Evolutionary conservation across 1,140 invertebrate genomes (phyloP), one percentile per base, ranked within the genome.

Genomic region (Drosophila simulans): DNA sequence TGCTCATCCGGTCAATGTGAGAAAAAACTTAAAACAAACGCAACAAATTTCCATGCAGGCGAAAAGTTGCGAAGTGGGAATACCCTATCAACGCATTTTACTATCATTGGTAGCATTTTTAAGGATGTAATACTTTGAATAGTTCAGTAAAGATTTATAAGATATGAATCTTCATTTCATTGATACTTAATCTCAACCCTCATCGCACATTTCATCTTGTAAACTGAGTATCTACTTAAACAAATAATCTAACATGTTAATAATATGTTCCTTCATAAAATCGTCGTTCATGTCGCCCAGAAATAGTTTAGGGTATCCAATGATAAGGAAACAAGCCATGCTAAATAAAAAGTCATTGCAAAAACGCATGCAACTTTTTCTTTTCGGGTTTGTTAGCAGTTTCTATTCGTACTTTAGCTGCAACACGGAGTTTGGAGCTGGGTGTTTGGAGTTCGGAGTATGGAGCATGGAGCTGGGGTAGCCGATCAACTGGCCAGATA

Each of bases 1-100:
- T 89, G 85, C 85, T 89, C 85, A 89, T 89, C 85, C 84, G 84
- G 84, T 89, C 84, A 90, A 89, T 90, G 84, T 89, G 84, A 88
- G 84, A 88, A 88, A 84, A 85, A 89, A 88, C 71, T 74, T 74
- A 74, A 74, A 74, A 74, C 70, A 74, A 74, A 70, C 66, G 66
- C 64, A 34, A 39, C 35, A 34, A 70, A 70, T 70, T 45, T 34
- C 22, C n/a, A 25, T 25, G 10, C 5, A 27, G 13, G 2, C 0
- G 27, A 22, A 40, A 27, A 4, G 10, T 17, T 35, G 35, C 66
- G 66, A 70, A 70, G 13, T 0, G 0, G n/a, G 10, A n/a, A 42
- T 70, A 55, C 66, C 25, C 66, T 69, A 10, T 10, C 31, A 10
- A 2, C 1, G 31, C 31, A 31, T 3, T 31, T 31, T 1, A 31